These are phyloP conservation scores for Acrocephalus arundinaceus DNA, from an alignment of 2,113 vertebrate species.

Conservation along the genomic window DNA sequence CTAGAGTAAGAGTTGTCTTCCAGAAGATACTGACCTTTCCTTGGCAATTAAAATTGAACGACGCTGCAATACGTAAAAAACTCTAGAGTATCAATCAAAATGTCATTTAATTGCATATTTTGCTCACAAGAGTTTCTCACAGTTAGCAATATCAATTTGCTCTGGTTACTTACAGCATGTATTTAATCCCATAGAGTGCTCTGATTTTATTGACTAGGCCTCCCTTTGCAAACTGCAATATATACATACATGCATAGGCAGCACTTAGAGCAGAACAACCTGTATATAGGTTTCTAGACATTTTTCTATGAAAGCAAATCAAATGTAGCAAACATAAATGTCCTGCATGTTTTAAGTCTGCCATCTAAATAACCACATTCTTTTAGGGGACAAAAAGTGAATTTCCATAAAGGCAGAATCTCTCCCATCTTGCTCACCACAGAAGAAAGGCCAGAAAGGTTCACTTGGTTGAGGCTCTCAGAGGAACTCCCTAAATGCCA, in stretches of 20 bases:
- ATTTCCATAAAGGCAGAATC: neutral
- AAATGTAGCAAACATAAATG: neutral
- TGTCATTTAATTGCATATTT: neutral
- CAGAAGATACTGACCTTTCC: neutral
- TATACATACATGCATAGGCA: accelerated
- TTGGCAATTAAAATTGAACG: neutral
- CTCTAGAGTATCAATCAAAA: neutral
- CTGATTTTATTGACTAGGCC: neutral
- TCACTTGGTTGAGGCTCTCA: neutral
- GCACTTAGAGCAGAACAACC: neutral
- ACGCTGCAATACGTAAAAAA: neutral
- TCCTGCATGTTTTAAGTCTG: neutral
- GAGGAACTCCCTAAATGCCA: neutral
- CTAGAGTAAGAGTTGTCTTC: neutral
- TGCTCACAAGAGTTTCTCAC: neutral
- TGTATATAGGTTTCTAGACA: neutral
- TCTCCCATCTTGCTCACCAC: neutral
- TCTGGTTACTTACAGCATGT: neutral
- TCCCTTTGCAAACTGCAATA: neutral
- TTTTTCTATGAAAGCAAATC: neutral
- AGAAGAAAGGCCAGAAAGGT: neutral
- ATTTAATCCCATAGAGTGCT: neutral
- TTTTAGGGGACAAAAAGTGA: neutral
- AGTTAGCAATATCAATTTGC: neutral
- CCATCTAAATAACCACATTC: neutral